A percentile compares a stretch with the other conserved stretches of the same genome.
These are phyloP conservation scores for Okamejei kenojei DNA, from an alignment of 2,797 vertebrate species.

Conservation along the genomic window DNA sequence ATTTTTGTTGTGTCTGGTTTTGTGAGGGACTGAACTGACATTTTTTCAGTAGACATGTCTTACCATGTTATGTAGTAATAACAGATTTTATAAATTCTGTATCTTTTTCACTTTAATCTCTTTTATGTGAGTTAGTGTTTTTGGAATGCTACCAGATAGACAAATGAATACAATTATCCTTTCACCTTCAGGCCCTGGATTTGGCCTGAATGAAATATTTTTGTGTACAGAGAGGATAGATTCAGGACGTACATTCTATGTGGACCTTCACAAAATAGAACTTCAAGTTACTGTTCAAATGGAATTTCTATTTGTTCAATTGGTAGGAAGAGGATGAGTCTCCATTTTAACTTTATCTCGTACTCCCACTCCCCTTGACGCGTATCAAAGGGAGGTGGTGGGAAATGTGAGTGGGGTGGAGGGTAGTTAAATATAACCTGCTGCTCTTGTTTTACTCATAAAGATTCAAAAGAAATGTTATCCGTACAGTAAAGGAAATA, in stretches of 20 bases:
- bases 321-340: background rate
- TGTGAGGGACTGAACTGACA: background rate
- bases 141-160: background rate
- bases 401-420: too few relatives aligned
- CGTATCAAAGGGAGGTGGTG: too few relatives aligned
- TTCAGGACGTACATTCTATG: background rate
- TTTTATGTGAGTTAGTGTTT: background rate
- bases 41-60: background rate
- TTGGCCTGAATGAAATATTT: background rate
- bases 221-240: background rate
- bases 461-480: background rate
- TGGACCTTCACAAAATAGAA: too few relatives aligned
- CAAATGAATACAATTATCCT: background rate
- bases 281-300: background rate
- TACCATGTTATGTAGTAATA: background rate
- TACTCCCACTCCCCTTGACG: too few relatives aligned
- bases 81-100: background rate
- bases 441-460: background rate
- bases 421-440: background rate
- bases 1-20: background rate
- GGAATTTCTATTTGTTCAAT: background rate
- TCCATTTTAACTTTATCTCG: background rate
- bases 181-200: background rate
- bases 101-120: background rate
- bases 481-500: background rate